phyloP scores from a whole-genome alignment of 1,140 invertebrate genomes.

The silkworm (Bombyx mori) region ASM3026992v2 NC_085111.1:6992501-6993000 shows the following conservation, averaged over 20 bases:
- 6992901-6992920: too few relatives aligned
- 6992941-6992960: too few relatives aligned
- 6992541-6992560: conserved; percentile 56
- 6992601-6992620: conserved; percentile 15
- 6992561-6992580: conserved; percentile 18
- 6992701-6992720: too few relatives aligned
- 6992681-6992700: neutral
- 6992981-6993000: too few relatives aligned
- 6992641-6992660: neutral
- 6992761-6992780: neutral
- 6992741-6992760: too few relatives aligned
- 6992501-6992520: conserved; percentile 42
- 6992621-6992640: conserved; percentile 7
- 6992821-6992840: neutral
- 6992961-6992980: too few relatives aligned
- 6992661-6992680: neutral
- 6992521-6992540: conserved; percentile 60
- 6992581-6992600: conserved; percentile 21
- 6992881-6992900: too few relatives aligned
- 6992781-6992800: neutral
- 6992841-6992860: too few relatives aligned
- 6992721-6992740: too few relatives aligned
- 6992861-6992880: too few relatives aligned
- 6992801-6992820: neutral
- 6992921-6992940: too few relatives aligned